phyloP scores from a whole-genome alignment of 1,140 invertebrate genomes.

The Temnothorax nylanderi region DNA sequence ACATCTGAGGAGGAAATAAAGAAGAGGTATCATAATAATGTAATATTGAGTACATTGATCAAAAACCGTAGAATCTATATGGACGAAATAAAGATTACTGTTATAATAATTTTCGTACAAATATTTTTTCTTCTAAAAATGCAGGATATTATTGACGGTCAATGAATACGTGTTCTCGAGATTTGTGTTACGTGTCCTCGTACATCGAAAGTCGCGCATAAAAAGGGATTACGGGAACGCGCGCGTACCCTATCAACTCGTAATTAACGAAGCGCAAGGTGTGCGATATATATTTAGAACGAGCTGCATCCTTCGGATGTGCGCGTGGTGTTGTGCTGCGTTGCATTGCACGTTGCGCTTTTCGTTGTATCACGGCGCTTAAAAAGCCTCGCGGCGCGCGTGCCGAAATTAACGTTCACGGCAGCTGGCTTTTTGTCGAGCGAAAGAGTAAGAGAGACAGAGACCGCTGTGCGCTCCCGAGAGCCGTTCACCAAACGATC shows the following conservation, averaged over 20 bases:
- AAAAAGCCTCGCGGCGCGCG: constrained; percentile 54
- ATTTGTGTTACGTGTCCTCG: neutral
- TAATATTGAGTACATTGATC: neutral
- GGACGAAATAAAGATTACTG: neutral
- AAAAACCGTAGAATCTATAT: neutral
- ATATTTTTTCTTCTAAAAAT: neutral
- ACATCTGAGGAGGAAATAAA: neutral
- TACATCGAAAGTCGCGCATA: constrained; percentile 35
- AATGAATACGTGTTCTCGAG: neutral
- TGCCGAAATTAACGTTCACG: constrained; percentile 57
- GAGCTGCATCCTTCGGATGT: constrained; percentile 1
- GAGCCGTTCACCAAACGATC: neutral
- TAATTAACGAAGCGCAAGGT: constrained; percentile 56
- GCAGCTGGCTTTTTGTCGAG: constrained; percentile 55
- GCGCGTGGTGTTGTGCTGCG: constrained; percentile 12
- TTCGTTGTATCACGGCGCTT: constrained; percentile 50
- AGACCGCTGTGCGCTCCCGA: constrained; percentile 3
- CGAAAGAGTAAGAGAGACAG: constrained; percentile 6
- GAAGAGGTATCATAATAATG: neutral
- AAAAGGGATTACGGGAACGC: constrained; percentile 27
- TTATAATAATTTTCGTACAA: neutral
- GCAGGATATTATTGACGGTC: neutral
- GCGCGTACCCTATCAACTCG: neutral
- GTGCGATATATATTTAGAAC: constrained; percentile 40
- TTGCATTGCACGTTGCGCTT: constrained; percentile 66